These are phyloP conservation scores for Dynastes tityus DNA, from an alignment of 2,888 invertebrate genomes.

Conservation along the genomic window DNA sequence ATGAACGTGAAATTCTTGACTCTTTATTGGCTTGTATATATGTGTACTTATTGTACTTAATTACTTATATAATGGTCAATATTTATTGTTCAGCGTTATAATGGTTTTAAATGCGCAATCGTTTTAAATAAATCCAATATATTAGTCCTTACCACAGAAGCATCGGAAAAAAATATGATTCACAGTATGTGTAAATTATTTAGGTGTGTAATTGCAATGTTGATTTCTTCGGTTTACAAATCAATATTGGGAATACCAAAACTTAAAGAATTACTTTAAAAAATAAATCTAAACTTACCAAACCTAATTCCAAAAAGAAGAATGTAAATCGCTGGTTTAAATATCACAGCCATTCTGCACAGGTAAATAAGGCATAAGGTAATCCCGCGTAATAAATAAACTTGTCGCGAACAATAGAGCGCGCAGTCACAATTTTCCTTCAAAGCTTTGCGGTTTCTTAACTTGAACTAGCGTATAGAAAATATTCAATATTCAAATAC, in stretches of 20 bases:
- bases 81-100: no score
- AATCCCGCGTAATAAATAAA: background rate
- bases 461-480: slow-evolving; percentile 11
- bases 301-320: background rate
- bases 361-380: slow-evolving; percentile 9
- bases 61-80: no score
- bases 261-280: no score
- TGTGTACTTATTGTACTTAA: no score
- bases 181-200: background rate
- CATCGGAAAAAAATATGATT: no score
- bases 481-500: slow-evolving; percentile 20
- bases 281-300: background rate
- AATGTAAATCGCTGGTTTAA: background rate
- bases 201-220: background rate
- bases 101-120: no score
- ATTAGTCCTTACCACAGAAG: no score
- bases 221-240: no score
- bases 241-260: no score
- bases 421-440: slow-evolving; percentile 15
- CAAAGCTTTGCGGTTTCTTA: slow-evolving; percentile 24
- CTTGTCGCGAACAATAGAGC: background rate
- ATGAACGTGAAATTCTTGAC: no score
- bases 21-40: no score
- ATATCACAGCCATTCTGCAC: slow-evolving; percentile 18
- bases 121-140: no score